Evolutionary conservation across 2,113 vertebrate genomes (phyloP).

Genomic region (Grallaria varia): DNA sequence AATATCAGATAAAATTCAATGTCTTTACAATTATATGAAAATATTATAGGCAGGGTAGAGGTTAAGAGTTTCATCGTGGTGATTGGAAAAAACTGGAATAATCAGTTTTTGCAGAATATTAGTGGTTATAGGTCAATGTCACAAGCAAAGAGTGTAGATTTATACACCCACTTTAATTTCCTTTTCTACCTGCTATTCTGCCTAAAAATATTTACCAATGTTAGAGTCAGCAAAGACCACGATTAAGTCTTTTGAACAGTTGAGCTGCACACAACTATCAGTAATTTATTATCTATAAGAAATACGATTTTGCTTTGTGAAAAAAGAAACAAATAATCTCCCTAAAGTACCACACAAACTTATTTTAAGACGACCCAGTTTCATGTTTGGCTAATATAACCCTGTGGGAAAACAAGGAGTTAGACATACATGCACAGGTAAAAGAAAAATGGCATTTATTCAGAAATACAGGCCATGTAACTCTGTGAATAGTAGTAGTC

Average conservation of each 20-base stretch:
- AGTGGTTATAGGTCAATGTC: background rate
- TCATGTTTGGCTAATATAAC: background rate
- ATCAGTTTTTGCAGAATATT: background rate
- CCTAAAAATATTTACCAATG: background rate
- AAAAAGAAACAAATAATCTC: background rate
- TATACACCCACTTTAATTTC: background rate
- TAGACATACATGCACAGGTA: background rate
- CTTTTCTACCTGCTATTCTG: background rate
- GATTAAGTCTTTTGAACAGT: background rate
- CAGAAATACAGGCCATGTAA: background rate
- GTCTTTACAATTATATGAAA: background rate
- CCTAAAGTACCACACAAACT: background rate
- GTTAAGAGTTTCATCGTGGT: background rate
- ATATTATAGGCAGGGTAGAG: background rate
- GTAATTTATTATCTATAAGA: background rate
- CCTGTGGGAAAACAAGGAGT: background rate
- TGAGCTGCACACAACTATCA: background rate
- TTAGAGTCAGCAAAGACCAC: background rate
- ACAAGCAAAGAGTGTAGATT: background rate
- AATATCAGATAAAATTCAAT: background rate
- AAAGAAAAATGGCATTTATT: background rate
- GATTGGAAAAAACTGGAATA: background rate
- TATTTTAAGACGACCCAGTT: conserved; percentile 32
- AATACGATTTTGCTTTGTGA: background rate
- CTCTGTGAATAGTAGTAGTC: background rate